Evolutionary conservation across 37 sponge, comb jelly and placozoan species (phyloP), one percentile per base, ranked within the genome.

Genomic region (Lycopodina hypogea): DNA sequence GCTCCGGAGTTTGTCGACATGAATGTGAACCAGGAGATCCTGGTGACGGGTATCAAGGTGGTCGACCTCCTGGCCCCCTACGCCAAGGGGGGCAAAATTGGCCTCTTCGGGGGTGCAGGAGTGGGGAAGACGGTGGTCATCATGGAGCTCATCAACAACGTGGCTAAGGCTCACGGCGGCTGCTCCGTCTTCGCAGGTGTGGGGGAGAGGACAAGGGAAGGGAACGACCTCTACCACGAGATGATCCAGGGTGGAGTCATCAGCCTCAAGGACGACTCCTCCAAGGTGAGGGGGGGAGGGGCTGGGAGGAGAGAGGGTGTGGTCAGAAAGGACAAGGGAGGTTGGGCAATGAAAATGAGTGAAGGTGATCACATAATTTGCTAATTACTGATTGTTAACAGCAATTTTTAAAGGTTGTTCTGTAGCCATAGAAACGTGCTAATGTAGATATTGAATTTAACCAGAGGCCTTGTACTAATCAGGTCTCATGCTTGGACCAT

Each of bases 131-230:
- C 99, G 53, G 99, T 98, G 26, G 78, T 98, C 33, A 98, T 98
- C 70, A 96, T 95, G 99, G 99, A 98, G 74, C 88, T 98, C 69
- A 98, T 98, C 82, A 98, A 98, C 94, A 98, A 98, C 74, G 97
- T 98, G 29, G 93, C 96, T 69, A 82, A 87, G 52, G 96, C 92
- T 58, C 99, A 98, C 74, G 99, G 99, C 32, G 99, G 99, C 4
- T 98, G 93, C 90, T 96, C 97, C 17, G 99, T 98, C 63, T 98
- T 98, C 89, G 97, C 99, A 67, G 99, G 99, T 23, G 99, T 98
- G 41, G 99, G 99, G 39, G 99, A 98, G 88, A 90, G 99, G 68
- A 98, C 99, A 0, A 79, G 99, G 7, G 99, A 98, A 57, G 99
- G 99, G 0, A 98, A 98, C 61, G 99, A 98, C 52, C 77, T 98